These are phyloP conservation scores for Bruchidius siliquastri DNA, from an alignment of 2,888 invertebrate genomes.

Conservation along the genomic window DNA sequence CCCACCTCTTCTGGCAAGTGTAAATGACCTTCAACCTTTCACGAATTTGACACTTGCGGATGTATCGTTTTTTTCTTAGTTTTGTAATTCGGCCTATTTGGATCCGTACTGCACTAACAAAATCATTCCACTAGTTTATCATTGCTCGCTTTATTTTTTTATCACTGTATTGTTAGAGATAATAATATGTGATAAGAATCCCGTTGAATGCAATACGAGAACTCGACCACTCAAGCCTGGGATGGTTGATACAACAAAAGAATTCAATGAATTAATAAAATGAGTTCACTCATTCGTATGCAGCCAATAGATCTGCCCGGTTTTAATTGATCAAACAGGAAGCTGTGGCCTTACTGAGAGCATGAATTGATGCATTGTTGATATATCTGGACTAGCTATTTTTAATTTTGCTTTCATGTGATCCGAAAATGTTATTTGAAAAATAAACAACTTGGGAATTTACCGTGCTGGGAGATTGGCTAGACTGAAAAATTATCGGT, in stretches of 20 bases:
- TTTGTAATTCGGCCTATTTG: background rate
- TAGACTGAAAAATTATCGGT: background rate
- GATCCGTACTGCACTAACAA: background rate
- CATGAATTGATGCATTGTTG: background rate
- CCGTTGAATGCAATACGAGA: background rate
- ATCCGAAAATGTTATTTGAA: background rate
- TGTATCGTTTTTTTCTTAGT: background rate
- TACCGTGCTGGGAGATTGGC: background rate
- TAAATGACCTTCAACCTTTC: background rate
- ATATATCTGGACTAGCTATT: background rate
- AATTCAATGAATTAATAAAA: background rate
- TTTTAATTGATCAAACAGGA: background rate
- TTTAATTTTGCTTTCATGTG: background rate
- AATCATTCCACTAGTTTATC: background rate
- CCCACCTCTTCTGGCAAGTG: background rate
- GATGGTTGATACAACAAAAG: background rate
- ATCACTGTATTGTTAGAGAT: background rate
- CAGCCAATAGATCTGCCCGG: background rate
- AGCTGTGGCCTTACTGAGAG: background rate
- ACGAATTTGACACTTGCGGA: background rate
- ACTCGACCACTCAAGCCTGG: background rate
- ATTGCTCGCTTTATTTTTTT: background rate
- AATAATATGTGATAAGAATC: background rate
- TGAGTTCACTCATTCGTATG: background rate
- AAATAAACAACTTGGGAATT: background rate